These are phyloP conservation scores for Seira ritae DNA, from an alignment of 2,888 invertebrate genomes.

Conservation along the genomic window DNA sequence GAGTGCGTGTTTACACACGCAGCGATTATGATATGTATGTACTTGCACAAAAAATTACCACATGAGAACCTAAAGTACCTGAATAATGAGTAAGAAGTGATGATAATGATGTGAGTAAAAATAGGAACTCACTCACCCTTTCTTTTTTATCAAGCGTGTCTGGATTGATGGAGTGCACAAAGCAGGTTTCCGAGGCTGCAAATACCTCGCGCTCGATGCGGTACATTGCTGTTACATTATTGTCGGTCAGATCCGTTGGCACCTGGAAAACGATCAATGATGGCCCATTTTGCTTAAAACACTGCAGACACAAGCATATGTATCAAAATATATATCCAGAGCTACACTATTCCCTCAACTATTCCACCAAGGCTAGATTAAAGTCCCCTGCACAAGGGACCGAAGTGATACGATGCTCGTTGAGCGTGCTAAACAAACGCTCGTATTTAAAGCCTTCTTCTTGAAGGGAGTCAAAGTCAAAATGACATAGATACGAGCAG, in stretches of 20 bases:
- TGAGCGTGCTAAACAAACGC: too few species aligned
- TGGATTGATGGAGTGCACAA: slow-evolving; percentile 70
- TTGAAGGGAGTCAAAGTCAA: too few species aligned
- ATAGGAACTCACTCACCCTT: slow-evolving; percentile 67
- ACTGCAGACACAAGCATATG: too few species aligned
- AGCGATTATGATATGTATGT: neutral
- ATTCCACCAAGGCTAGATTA: too few species aligned
- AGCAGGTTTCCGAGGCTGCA: slow-evolving; percentile 71
- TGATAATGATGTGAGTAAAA: too few species aligned
- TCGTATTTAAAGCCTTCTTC: too few species aligned
- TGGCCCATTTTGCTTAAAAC: slow-evolving; percentile 8
- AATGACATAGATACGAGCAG: too few species aligned
- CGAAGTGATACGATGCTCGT: neutral
- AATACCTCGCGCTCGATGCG: slow-evolving; percentile 68
- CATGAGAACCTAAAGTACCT: neutral
- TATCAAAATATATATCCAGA: too few species aligned
- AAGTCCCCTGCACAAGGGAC: neutral
- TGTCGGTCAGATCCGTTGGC: slow-evolving; percentile 72
- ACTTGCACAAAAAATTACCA: neutral
- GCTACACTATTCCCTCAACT: too few species aligned
- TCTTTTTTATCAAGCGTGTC: slow-evolving; percentile 69
- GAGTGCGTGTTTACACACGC: neutral
- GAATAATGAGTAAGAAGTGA: neutral
- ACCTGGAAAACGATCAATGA: slow-evolving; percentile 61
- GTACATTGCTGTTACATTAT: slow-evolving; percentile 70